A percentile compares a stretch with the other conserved stretches of the same genome.
Conservation (phyloP, 1,140 invertebrate species). For the Holcopasites calliopsidis region DNA sequence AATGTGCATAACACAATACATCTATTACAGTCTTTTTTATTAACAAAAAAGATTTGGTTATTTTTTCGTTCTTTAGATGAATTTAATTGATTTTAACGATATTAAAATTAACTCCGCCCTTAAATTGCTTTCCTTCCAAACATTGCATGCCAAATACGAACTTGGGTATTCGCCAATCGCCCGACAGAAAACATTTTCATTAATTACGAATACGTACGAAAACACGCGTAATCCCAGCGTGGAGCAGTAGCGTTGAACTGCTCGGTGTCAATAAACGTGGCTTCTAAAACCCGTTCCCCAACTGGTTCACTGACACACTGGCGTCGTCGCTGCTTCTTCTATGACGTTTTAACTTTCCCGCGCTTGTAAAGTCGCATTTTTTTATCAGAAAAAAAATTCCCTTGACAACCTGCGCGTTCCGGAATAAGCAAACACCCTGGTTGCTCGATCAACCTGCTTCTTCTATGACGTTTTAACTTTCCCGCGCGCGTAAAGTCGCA, state of each 20-base stretch:
- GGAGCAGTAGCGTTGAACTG: slow-evolving; percentile 24
- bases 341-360: slow-evolving; percentile 55
- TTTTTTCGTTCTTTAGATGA: no score
- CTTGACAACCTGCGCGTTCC: slow-evolving; percentile 7
- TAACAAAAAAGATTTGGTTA: no score
- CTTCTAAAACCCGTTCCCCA: slow-evolving; percentile 53
- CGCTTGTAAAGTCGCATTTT: slow-evolving; percentile 46
- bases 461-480: slow-evolving; percentile 53
- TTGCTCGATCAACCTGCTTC: slow-evolving; percentile 9
- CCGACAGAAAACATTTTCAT: background rate
- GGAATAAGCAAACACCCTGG: slow-evolving; percentile 29
- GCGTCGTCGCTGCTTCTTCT: slow-evolving; percentile 26
- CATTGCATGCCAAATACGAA: no score
- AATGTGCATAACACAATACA: no score
- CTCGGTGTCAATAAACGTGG: slow-evolving; percentile 46
- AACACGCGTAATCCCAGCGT: slow-evolving; percentile 7
- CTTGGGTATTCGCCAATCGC: background rate
- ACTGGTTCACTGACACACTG: slow-evolving; percentile 69
- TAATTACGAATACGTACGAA: background rate
- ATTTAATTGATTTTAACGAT: no score
- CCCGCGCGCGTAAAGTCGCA: slow-evolving; percentile 44
- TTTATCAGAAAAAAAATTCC: slow-evolving; percentile 18
- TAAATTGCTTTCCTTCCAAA: no score
- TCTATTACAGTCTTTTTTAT: no score
- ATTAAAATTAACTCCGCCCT: no score